phyloP scores from a whole-genome alignment of 2,888 invertebrate genomes.

The Agelastica alni region DNA sequence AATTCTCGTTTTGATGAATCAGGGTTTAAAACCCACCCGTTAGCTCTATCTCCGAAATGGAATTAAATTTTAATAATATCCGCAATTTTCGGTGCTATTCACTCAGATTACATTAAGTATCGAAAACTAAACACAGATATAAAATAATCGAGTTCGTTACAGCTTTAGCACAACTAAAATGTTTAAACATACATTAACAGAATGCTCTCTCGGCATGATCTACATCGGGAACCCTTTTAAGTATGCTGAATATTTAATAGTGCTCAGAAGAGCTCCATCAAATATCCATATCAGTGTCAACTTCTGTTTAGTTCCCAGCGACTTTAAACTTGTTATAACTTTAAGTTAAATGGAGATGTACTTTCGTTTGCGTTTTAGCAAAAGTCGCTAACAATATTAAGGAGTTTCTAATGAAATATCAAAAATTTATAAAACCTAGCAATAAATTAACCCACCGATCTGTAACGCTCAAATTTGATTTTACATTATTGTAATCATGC shows the following conservation, averaged over 20 bases:
- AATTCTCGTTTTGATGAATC: too few species aligned
- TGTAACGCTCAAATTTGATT: too few species aligned
- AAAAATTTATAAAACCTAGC: too few species aligned
- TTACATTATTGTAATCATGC: too few species aligned
- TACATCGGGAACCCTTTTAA: conserved; percentile 54
- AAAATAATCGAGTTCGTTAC: conserved; percentile 25
- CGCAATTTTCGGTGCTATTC: conserved; percentile 4
- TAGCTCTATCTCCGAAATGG: background rate
- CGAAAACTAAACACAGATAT: conserved; percentile 12
- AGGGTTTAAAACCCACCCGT: background rate
- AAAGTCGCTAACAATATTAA: too few species aligned
- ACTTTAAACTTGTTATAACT: conserved; percentile 15
- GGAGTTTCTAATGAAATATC: too few species aligned
- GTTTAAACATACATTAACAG: conserved; percentile 41
- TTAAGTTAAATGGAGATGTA: conserved; percentile 1
- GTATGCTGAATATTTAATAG: conserved; percentile 57
- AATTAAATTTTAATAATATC: conserved; percentile 2
- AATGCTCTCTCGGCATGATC: conserved; percentile 48
- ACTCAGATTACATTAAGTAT: conserved; percentile 5
- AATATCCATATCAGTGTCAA: conserved; percentile 23
- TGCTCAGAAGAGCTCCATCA: conserved; percentile 23
- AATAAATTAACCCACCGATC: too few species aligned
- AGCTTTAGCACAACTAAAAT: conserved; percentile 35
- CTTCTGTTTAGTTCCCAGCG: conserved; percentile 20
- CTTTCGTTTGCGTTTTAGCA: background rate